Evolutionary conservation across 2,888 invertebrate genomes (phyloP).

Genomic region (Andrena camellia): DNA sequence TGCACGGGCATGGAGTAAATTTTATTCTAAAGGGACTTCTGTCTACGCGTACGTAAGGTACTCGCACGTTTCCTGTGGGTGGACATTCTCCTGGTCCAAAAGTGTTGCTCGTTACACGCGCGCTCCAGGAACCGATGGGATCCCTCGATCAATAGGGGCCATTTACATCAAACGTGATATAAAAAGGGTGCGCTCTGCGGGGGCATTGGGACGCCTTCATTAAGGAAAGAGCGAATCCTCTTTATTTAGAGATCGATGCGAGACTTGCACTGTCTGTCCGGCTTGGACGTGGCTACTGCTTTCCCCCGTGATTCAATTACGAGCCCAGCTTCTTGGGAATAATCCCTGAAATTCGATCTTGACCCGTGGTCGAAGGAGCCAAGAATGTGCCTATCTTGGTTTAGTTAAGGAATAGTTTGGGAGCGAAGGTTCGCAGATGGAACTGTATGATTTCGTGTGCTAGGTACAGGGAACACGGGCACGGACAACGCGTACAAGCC

Average conservation of each 20-base stretch:
- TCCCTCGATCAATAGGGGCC: conserved; percentile 19
- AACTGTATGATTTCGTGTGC: conserved; percentile 40
- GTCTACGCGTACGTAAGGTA: conserved; percentile 22
- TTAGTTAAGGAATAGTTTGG: too few species aligned
- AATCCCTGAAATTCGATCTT: too few species aligned
- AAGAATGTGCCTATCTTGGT: too few species aligned
- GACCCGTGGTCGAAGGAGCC: too few species aligned
- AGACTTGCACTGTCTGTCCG: not conserved
- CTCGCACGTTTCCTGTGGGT: conserved; percentile 16
- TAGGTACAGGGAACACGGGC: conserved; percentile 98
- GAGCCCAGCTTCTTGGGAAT: too few species aligned
- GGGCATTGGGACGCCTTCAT: conserved; percentile 1
- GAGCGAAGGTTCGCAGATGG: not conserved
- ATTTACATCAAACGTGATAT: conserved; percentile 33
- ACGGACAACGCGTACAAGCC: conserved; percentile 99
- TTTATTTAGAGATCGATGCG: not conserved
- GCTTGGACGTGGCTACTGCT: not conserved
- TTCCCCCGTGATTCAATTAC: not conserved
- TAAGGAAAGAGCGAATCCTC: not conserved
- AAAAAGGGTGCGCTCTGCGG: not conserved
- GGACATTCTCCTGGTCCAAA: conserved; percentile 28
- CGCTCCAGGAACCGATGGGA: conserved; percentile 17
- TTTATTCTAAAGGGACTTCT: not conserved
- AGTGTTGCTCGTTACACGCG: conserved; percentile 41
- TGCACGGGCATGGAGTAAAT: not conserved